Evolutionary conservation across 2,888 invertebrate genomes (phyloP), one percentile per base, ranked within the genome.

Genomic region (Agrotis clavis): DNA sequence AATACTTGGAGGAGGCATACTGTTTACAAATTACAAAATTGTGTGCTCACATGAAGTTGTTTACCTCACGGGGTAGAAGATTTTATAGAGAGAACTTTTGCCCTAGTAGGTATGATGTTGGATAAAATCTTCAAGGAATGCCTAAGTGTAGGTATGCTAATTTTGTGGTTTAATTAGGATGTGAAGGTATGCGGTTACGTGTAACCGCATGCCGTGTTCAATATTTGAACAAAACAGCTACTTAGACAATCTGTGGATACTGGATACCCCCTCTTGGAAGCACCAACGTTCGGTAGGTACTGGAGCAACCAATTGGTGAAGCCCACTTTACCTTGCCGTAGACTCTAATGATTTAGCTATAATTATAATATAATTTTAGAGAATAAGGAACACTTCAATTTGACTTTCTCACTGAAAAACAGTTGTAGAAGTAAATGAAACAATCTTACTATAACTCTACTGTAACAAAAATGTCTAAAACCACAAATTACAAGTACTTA

Each of bases 21-120:
- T 76, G 68, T 72, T 47, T 81, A 73, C 73, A 76, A 82, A 79
- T 82, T 74, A 75, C 71, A 35, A 54, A 62, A 77, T 72, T 74
- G 71, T 67, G 45, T 41, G 74, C 59, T 82, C 59, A 60, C n/a
- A 50, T 68, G 65, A 63, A 64, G 59, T 69, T 72, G 60, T 65
- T 78, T 67, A 64, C 57, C 18, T 56, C 45, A 45, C 21, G 30
- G 13, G 2, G 56, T 45, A 30, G 30, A 21, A 41, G 45, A 77
- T 19, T 68, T 53, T 71, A n/a, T n/a, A n/a, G 50, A 21, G 16
- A 48, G 3, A 65, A 65, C 64, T 57, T 53, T 0, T 45, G 18
- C 25, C 19, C 4, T 1, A 13, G 41, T 45, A 19, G 13, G 41
- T 45, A 19, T 25, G 7, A 48, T 11, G 30, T 35, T 50, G 45